Conservation (phyloP, 2,113 vertebrate genomes). For the Nymphicus hollandicus region DNA sequence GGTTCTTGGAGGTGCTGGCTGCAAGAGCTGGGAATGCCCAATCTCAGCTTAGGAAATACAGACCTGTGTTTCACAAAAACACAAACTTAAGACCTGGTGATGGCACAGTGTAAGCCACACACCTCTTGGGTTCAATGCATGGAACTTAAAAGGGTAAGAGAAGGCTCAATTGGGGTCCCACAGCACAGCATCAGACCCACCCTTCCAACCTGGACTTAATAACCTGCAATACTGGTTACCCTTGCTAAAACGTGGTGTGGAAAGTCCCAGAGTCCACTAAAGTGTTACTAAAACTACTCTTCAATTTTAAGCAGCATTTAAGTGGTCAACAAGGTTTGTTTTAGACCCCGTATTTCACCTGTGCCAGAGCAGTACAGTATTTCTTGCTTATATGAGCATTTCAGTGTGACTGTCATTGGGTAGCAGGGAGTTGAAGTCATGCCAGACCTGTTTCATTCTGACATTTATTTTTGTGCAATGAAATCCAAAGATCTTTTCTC, state of each 20-base stretch:
- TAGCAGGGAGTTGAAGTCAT: not conserved
- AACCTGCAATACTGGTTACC: not conserved
- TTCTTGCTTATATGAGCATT: not conserved
- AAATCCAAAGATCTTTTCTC: constrained; percentile 31
- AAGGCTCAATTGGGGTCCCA: not conserved
- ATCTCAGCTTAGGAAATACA: not conserved
- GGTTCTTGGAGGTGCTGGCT: not conserved
- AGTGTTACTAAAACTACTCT: not conserved
- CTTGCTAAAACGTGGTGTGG: not conserved
- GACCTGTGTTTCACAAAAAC: not conserved
- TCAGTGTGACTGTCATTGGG: constrained; percentile 12
- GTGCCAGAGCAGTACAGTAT: not conserved
- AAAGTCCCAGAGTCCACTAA: not conserved
- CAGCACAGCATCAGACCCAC: not conserved
- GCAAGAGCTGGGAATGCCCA: not conserved
- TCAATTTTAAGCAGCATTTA: not conserved
- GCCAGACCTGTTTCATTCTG: constrained; percentile 20
- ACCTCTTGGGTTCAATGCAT: not conserved
- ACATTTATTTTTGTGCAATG: constrained; percentile 31
- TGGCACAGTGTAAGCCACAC: not conserved
- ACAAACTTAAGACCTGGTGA: not conserved
- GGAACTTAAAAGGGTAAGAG: not conserved
- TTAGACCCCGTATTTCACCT: not conserved
- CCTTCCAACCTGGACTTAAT: not conserved
- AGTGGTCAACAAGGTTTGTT: not conserved